A percentile compares a stretch with the other conserved stretches of the same genome.
Evolutionary conservation across 2,113 vertebrate genomes (phyloP).

Genomic region (Apodemus sylvaticus): DNA sequence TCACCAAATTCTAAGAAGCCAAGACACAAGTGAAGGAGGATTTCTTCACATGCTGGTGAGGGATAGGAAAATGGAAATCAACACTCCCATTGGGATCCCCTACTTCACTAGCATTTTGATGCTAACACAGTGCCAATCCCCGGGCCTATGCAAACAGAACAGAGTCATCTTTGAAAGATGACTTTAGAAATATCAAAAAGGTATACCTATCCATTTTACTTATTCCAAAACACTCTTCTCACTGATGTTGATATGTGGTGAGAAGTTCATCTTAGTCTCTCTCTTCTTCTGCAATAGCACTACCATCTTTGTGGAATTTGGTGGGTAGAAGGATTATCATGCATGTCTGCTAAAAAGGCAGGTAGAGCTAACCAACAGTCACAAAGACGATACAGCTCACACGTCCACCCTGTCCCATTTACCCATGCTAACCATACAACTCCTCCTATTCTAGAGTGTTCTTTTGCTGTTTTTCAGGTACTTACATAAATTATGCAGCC

Average conservation of each 20-base stretch:
- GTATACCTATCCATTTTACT: fast-evolving
- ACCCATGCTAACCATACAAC: neutral
- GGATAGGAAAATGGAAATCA: neutral
- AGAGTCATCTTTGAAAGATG: neutral
- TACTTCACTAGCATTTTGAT: neutral
- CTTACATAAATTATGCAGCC: neutral
- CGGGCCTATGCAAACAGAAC: neutral
- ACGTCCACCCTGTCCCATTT: fast-evolving
- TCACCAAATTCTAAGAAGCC: neutral
- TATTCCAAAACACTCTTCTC: neutral
- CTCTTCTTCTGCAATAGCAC: neutral
- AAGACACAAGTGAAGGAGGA: neutral
- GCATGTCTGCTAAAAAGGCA: neutral
- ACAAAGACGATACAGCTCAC: neutral
- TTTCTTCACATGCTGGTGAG: neutral
- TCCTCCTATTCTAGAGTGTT: neutral
- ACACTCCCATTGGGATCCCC: neutral
- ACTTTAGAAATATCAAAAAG: neutral
- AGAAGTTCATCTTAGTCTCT: neutral
- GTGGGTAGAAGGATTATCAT: neutral
- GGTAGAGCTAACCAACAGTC: neutral
- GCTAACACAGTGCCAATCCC: too few species aligned
- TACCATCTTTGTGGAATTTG: neutral
- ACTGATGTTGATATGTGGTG: neutral
- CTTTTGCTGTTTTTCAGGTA: neutral